Conservation (phyloP, 2,797 vertebrate genomes). For the Syndactyla subalaris region DNA sequence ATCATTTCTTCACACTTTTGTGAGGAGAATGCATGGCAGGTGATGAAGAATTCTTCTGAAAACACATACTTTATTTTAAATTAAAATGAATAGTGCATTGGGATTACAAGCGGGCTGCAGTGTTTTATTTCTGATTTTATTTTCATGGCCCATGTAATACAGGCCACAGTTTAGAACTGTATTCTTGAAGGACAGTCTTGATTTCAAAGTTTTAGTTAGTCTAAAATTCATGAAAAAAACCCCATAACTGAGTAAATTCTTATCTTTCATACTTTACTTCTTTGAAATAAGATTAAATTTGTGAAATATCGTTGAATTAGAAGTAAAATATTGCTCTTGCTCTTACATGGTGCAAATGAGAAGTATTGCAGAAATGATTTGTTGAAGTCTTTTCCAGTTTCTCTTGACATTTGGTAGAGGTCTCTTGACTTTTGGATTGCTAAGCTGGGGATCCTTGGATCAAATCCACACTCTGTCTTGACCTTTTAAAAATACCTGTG, state of each 20-base stretch:
- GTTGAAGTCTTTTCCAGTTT: not conserved
- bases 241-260: not conserved
- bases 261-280: not conserved
- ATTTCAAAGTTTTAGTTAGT: not conserved
- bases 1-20: not conserved
- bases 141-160: not conserved
- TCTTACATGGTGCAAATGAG: not conserved
- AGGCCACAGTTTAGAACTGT: not conserved
- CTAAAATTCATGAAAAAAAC: not conserved
- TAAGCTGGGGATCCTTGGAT: not conserved
- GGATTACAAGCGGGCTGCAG: not conserved
- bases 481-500: conserved; percentile 22
- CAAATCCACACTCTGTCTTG: not conserved
- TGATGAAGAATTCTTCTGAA: not conserved
- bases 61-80: not conserved
- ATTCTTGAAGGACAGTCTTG: not conserved
- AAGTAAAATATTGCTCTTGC: not conserved
- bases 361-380: not conserved
- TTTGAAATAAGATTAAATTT: not conserved
- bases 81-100: not conserved
- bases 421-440: conserved; percentile 47
- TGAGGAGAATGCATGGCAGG: not conserved
- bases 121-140: not conserved
- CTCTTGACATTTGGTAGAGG: conserved; percentile 40
- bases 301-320: not conserved